Base-by-base conservation (phyloP, 2,797 vertebrate species). In the Coregonus sp. region DNA sequence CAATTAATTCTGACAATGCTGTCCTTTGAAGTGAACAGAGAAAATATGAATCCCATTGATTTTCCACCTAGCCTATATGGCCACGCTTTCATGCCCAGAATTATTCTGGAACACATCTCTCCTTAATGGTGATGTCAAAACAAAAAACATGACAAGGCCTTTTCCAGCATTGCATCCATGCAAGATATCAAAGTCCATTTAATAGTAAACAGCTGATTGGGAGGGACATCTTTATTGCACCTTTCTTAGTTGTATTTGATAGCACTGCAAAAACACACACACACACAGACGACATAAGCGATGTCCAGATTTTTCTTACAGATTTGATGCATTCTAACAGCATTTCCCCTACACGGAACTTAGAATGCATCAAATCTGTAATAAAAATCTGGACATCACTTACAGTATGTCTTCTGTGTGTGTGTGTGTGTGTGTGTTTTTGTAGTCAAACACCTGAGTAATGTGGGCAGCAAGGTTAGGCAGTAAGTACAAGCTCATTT, bases 1-100 rank as follows among this genome's bases (percentile, higher is more conserved):
- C n/a, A 78, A 76, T 70, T 40, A 47, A 73, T 70, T 80, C 20
- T 6, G 70, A 78, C 72, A 73, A 69, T 51, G 18, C 33, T 73
- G 18, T 71, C 9, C 40, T 75, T 79, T 73, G 35, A 81, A 74
- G 76, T 56, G 37, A 75, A 74, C 51, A 67, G 66, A 74, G 70
- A 56, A 65, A 78, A 75, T 80, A 51, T 76, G 20, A 37, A 74
- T 80, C 16, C 40, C 29, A 75, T 65, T 66, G 73, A 66, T 73
- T 79, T 37, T 70, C 70, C 37, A 74, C 29, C 16, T 68, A 40
- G 54, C 54, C 20, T 70, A n/a, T 52, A 74, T 14, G 54, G 47
- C 54, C 47, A 63, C 56, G 54, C n/a, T 77, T 80, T 78, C 40
- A 84, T 77, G 37, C 29, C 40, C 20, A 59, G 20, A 54, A 51